Evolutionary conservation across 2,113 vertebrate species (phyloP), one percentile per base, ranked within the genome.

Genomic region (Athene noctua): DNA sequence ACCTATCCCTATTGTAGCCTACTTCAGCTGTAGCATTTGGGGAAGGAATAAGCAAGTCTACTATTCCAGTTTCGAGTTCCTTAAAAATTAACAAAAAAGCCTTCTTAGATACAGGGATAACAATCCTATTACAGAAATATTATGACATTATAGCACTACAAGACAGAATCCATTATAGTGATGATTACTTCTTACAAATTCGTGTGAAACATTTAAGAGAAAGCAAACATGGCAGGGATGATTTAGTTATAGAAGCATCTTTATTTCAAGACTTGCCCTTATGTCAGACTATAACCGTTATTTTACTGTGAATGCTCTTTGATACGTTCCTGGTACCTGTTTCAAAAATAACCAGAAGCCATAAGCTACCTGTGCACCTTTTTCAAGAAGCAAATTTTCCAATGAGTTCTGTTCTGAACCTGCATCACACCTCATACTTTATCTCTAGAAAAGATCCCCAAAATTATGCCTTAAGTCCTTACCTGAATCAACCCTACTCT

Each of bases 1-100:
- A 99, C 98, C 98, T 98, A 95, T 99, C 98, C 78, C 98, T 98
- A 30, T 99, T 99, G 91, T 99, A 99, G 91, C 98, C 98, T 34
- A 99, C 98, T 98, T 99, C 98, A 86, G 98, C 98, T 4, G 98
- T 98, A 63, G 98, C 98, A 91, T 99, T 99, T 92, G 98, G 98
- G 87, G 98, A 99, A 78, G 98, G 98, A 96, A 99, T 99, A 77
- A 99, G 98, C 81, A 99, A 96, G 80, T 99, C 98, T 52, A 99
- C 98, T 51, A 98, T 95, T 79, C 98, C 98, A 71, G 98, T 99
- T 97, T 99, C 98, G 87, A 99, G 98, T 86, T 99, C 98, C 98
- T 99, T 71, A 49, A 88, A 89, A 88, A 96, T 47, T 83, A 96
- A 65, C 78, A 90, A 71, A 81, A 91, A 80, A 10, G 29, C 34